Conservation (phyloP, 2,888 invertebrate species). For the Leucania comma region DNA sequence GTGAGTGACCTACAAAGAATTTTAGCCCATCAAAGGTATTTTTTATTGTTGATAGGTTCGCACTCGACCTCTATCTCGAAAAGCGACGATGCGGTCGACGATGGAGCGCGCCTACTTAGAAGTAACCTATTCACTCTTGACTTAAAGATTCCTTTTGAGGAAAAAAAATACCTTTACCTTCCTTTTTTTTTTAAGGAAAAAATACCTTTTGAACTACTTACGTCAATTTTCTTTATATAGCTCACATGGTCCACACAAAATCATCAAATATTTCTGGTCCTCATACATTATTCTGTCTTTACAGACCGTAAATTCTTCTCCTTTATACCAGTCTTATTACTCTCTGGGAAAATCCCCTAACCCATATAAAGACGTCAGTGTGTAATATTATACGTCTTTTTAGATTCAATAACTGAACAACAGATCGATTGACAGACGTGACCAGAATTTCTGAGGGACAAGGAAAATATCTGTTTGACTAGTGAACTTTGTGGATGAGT, state of each 20-base stretch:
- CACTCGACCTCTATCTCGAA: no score
- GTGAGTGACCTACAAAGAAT: no score
- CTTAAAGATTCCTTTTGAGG: no score
- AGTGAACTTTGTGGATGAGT: background rate
- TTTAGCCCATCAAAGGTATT: no score
- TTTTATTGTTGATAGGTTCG: no score
- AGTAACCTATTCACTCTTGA: no score
- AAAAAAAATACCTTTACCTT: no score
- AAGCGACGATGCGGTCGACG: no score
- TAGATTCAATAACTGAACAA: conserved; percentile 10
- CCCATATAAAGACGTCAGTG: conserved; percentile 2
- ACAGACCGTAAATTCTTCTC: background rate
- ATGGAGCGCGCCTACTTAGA: no score
- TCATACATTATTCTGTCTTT: background rate
- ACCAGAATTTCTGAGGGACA: conserved; percentile 12
- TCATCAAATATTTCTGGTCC: no score
- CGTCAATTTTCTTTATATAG: background rate
- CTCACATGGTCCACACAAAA: background rate
- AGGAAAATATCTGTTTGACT: conserved; percentile 35
- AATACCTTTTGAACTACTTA: no score
- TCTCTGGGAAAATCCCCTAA: conserved; percentile 9
- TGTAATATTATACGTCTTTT: background rate
- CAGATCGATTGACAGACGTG: conserved; percentile 23
- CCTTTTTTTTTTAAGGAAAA: no score
- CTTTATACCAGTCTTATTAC: background rate